Evolutionary conservation across 2,797 vertebrate species (phyloP), one percentile per base, ranked within the genome.

Genomic region (Rhadinocentrus ornatus): DNA sequence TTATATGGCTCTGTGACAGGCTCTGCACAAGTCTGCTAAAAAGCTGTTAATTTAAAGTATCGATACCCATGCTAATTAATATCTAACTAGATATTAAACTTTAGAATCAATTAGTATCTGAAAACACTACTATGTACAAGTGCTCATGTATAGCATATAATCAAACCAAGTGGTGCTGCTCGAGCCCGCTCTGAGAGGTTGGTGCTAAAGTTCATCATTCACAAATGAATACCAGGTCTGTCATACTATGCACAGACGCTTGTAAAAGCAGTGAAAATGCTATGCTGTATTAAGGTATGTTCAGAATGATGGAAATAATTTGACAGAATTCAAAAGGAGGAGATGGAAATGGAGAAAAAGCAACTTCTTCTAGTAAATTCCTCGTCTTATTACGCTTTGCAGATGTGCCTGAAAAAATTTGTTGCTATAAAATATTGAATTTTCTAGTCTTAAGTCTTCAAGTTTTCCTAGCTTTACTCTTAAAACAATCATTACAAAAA

Each of bases 401-500:
- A 55, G 67, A 66, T 26, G 0, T 58, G 75, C 37, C 72, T 62
- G 59, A 61, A 34, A 68, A 70, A 57, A 35, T 61, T 27, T 61
- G 35, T 26, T 66, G 32, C 11, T 62, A 50, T 56, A 27, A 69
- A 77, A 1, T 32, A 68, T 75, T 72, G 74, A 78, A 37, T 48
- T 37, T 34, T 63, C 53, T 55, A 46, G 24, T 15, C 35, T 54
- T 16, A 7, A 15, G 34, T 71, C 6, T 39, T 62, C n/a, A 66
- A 78, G 75, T 50, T 46, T 60, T n/a, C 46, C 7, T 24, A 15
- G 22, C 60, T 75, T 65, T 73, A 67, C 53, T 18, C 4, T 78
- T 0, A 59, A 84, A 86, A 85, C 60, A 0, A 24, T 63, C 41
- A 22, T 54, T 24, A 50, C 44, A 71, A 76, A 71, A 44, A 63